Conservation (phyloP, 2,113 vertebrate genomes). For the Hepsetus odoe region DNA sequence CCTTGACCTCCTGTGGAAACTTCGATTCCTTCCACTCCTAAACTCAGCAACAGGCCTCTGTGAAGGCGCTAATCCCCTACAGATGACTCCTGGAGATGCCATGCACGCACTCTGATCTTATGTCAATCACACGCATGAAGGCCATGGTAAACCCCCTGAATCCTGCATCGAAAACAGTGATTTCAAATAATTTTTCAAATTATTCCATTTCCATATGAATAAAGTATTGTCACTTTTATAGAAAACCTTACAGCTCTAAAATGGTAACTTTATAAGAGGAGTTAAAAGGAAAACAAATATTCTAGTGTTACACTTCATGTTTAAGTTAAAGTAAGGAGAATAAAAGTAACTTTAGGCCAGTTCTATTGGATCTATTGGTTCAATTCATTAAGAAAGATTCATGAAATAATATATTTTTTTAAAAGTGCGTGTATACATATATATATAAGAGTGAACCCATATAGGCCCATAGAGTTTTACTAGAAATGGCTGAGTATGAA, state of each 20-base stretch:
- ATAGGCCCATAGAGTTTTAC: background rate
- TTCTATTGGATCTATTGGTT: no score
- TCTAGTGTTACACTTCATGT: no score
- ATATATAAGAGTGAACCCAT: background rate
- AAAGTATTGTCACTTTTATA: background rate
- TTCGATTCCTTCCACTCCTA: background rate
- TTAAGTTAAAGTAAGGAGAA: no score
- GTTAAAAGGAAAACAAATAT: background rate
- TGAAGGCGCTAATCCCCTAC: slow-evolving; percentile 48
- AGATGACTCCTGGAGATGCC: slow-evolving; percentile 45
- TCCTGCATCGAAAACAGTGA: background rate
- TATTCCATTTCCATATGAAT: background rate
- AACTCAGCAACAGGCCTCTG: slow-evolving; percentile 28
- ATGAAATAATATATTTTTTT: no score
- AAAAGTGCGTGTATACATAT: no score
- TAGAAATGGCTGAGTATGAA: slow-evolving; percentile 28
- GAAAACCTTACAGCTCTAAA: background rate
- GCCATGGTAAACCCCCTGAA: background rate
- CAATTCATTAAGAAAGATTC: no score
- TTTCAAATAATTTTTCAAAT: background rate
- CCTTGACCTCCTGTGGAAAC: slow-evolving; percentile 38
- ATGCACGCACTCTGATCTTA: slow-evolving; percentile 45
- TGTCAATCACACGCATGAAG: slow-evolving; percentile 53
- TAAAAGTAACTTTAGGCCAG: no score
- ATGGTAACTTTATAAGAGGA: background rate